A percentile compares a stretch with the other conserved stretches of the same genome.
Conservation (phyloP, 2,113 vertebrate species). For the Serilophus lunatus region DNA sequence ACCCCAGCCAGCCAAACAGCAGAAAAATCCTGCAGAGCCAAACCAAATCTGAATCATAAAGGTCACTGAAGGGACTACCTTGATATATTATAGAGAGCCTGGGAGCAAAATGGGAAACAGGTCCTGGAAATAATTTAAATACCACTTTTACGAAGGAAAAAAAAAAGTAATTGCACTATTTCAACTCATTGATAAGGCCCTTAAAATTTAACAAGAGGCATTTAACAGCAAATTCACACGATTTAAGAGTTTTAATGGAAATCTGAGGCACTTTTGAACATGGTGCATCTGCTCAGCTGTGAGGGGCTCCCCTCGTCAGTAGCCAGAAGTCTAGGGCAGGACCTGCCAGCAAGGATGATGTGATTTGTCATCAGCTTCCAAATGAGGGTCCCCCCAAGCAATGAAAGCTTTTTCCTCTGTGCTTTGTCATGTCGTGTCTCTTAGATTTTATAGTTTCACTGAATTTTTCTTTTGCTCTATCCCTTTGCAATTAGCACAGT, state of each 20-base stretch:
- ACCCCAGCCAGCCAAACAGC: neutral
- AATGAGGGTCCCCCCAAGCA: neutral
- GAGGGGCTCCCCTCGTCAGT: neutral
- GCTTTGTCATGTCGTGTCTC: rapidly evolving
- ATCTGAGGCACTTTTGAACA: neutral
- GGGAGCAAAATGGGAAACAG: neutral
- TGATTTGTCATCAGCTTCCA: neutral
- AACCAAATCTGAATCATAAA: neutral
- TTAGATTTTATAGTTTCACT: neutral
- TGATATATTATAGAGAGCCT: neutral
- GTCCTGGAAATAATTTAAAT: conserved; percentile 30
- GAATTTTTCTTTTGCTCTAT: neutral
- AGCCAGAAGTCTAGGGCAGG: neutral
- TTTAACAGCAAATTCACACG: conserved; percentile 6
- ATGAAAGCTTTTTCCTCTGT: neutral
- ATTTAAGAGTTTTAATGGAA: neutral
- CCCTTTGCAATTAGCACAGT: neutral
- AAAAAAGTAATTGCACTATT: neutral
- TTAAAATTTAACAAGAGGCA: conserved; percentile 32
- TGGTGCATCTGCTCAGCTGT: neutral
- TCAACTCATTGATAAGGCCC: conserved; percentile 1
- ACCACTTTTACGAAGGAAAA: neutral
- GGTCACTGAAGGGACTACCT: neutral
- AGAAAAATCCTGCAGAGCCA: neutral
- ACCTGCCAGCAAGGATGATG: rapidly evolving